Base-by-base conservation (phyloP, 2,113 vertebrate species). In the Gasterosteus aculeatus region DNA sequence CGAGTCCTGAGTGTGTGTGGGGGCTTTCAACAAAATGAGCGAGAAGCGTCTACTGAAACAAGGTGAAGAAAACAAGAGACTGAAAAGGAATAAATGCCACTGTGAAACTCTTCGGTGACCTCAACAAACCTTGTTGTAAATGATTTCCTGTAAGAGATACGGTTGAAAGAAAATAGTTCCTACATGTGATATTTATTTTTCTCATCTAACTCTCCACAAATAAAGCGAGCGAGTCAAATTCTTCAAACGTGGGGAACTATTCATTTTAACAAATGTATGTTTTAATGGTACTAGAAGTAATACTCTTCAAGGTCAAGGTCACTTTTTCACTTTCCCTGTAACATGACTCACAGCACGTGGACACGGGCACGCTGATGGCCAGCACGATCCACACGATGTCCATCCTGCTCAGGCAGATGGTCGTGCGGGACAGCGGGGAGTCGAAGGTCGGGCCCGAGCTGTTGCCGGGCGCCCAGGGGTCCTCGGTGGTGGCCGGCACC, bases 381-480 rank as follows among this genome's bases (percentile, higher is more conserved):
- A 99, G 85, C 86, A 99, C 95, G 77, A 99, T 97, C 98, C 98
- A 99, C 86, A 95, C 95, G 56, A 99, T 95, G 88, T 99, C 97
- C 95, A 98, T 95, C 94, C 95, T 96, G 94, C 95, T 96, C 81
- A 99, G 92, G 82, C 98, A 99, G 95, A 99, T 96, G 82, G 94
- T 95, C 82, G 92, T 87, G 82, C 92, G 95, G 77, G 96, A 93
- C 31, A 94, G 91, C 1, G 96, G 92, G n/a, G 96, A 88, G 82
- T 95, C 92, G 6, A 92, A 90, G 1, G 91, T 90, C 0, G 97
- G 95, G 78, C 95, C 95, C 0, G 97, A 98, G 79, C 95, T 93
- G 84, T 98, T 98, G 51, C 93, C 92, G 11, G 92, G 85, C 1
- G 88, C 90, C 2, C 87, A 94, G 0, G 95, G 95, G 77, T 95